phyloP scores from a whole-genome alignment of 2,113 vertebrate species.

The Anseranas semipalmata region DNA sequence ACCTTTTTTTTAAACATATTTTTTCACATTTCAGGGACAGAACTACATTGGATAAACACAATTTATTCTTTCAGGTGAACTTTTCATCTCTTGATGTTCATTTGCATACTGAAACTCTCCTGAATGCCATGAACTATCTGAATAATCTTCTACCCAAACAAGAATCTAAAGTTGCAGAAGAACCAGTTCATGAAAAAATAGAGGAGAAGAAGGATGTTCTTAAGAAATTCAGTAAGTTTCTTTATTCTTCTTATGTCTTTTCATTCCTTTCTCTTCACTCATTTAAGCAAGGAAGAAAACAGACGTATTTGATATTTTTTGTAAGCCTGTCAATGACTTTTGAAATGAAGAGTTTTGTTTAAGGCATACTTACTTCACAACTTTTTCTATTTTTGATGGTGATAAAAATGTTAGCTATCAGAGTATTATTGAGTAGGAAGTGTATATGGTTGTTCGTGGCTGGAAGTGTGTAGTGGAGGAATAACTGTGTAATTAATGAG shows the following conservation, averaged over 20 bases:
- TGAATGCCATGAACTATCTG: conserved; percentile 90
- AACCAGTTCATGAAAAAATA: conserved; percentile 72
- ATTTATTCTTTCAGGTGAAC: conserved; percentile 76
- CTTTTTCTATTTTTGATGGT: neutral
- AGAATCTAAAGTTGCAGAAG: conserved; percentile 76
- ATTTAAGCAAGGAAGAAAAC: neutral
- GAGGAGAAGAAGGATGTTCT: conserved; percentile 85
- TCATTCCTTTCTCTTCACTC: neutral
- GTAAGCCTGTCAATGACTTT: neutral
- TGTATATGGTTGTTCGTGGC: neutral
- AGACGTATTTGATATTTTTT: neutral
- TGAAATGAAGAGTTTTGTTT: neutral
- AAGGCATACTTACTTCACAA: neutral
- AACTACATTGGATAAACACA: conserved; percentile 67
- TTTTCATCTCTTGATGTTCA: conserved; percentile 96
- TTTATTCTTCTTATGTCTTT: neutral
- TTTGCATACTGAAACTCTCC: conserved; percentile 93
- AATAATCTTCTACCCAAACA: conserved; percentile 84
- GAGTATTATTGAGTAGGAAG: neutral
- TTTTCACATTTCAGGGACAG: neutral
- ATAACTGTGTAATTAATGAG: neutral
- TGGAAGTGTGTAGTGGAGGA: neutral
- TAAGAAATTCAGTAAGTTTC: conserved; percentile 76
- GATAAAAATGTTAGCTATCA: neutral
- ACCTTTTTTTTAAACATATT: neutral